phyloP scores from a whole-genome alignment of 1,140 invertebrate species.

The Cherax destructor region DNA sequence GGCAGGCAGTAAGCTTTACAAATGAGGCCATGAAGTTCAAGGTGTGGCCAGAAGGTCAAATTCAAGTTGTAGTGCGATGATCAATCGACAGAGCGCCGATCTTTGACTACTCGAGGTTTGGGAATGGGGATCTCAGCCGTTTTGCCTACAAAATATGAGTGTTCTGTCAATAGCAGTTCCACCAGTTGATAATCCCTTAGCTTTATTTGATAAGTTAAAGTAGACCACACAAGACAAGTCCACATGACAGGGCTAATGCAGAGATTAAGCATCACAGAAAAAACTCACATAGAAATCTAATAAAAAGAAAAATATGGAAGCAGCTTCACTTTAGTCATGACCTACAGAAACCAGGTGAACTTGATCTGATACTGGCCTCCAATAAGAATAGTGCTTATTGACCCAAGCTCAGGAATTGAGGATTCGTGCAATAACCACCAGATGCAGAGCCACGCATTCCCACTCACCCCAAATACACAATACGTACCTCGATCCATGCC shows the following conservation, averaged over 20 bases:
- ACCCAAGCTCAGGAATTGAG: slow-evolving; percentile 55
- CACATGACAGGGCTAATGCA: slow-evolving; percentile 62
- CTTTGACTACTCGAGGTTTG: slow-evolving; percentile 70
- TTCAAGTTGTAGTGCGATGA: slow-evolving; percentile 65
- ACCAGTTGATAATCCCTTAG: slow-evolving; percentile 55
- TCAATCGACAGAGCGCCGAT: slow-evolving; percentile 65
- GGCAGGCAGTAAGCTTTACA: slow-evolving; percentile 70
- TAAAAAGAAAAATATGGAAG: slow-evolving; percentile 49
- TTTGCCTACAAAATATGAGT: slow-evolving; percentile 71
- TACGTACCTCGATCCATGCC: slow-evolving; percentile 39
- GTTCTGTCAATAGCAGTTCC: slow-evolving; percentile 66
- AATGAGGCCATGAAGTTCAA: slow-evolving; percentile 70
- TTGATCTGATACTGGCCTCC: slow-evolving; percentile 53
- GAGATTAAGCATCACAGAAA: slow-evolving; percentile 62
- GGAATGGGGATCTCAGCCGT: slow-evolving; percentile 70
- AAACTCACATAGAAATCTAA: slow-evolving; percentile 41
- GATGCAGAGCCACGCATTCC: slow-evolving; percentile 13
- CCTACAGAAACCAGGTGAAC: slow-evolving; percentile 54
- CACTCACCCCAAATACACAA: not conserved
- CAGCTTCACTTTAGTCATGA: slow-evolving; percentile 48
- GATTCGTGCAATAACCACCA: slow-evolving; percentile 57
- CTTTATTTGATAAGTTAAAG: slow-evolving; percentile 55
- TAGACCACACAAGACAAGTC: slow-evolving; percentile 65
- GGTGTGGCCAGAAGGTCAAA: slow-evolving; percentile 69
- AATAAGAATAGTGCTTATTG: slow-evolving; percentile 52